phyloP scores from a whole-genome alignment of 1,140 invertebrate species.

The Philotrypesis tridentata region DNA sequence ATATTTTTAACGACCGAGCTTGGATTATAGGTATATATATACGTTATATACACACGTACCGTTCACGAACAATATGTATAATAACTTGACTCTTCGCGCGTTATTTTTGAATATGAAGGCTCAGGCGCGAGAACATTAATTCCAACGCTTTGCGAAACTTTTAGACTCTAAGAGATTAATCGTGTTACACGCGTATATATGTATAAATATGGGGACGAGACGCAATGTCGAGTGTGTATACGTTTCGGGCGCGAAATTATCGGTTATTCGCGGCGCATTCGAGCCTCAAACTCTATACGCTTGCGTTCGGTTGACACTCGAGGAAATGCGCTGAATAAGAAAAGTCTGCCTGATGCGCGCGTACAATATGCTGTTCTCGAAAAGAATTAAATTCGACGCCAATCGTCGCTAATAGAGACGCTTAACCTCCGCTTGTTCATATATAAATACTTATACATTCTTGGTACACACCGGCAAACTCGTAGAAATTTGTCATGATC shows the following conservation, averaged over 20 bases:
- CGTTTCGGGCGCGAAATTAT: not conserved
- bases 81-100: not conserved
- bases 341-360: not conserved
- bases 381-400: not conserved
- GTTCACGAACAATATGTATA: not conserved
- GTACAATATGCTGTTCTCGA: not conserved
- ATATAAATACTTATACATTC: not conserved
- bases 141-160: not conserved
- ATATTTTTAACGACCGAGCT: not conserved
- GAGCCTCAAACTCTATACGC: not conserved
- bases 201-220: too few relatives aligned
- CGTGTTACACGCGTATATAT: too few relatives aligned
- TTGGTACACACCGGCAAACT: constrained; percentile 4
- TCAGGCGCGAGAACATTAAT: not conserved
- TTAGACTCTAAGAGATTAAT: not conserved
- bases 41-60: not conserved
- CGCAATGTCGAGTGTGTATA: too few relatives aligned
- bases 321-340: too few relatives aligned
- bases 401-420: not conserved
- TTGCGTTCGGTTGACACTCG: too few relatives aligned
- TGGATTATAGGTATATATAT: not conserved
- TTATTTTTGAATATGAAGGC: not conserved
- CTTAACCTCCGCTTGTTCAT: constrained; percentile 25
- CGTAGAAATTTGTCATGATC: constrained; percentile 1
- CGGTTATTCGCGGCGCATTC: not conserved